phyloP scores from a whole-genome alignment of 2,888 invertebrate genomes.

The Celastrina argiolus region DNA sequence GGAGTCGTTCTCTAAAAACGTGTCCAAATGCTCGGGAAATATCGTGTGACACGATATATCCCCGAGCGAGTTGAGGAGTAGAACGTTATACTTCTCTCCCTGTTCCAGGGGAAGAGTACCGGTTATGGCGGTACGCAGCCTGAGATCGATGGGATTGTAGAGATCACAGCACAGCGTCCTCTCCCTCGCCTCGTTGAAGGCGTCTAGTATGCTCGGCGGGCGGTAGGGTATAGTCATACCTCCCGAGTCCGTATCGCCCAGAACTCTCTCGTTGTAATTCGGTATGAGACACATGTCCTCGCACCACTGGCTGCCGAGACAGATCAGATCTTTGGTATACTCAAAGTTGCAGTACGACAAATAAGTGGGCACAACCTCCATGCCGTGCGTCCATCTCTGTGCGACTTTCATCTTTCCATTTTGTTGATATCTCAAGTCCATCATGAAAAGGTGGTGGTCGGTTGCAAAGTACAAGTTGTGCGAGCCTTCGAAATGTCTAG shows the following conservation, averaged over 20 bases:
- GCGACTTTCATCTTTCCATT: conserved; percentile 47
- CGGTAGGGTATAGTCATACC: conserved; percentile 57
- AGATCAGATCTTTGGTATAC: conserved; percentile 53
- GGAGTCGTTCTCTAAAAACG: conserved; percentile 53
- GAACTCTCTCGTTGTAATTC: conserved; percentile 48
- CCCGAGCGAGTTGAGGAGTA: conserved; percentile 64
- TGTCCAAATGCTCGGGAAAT: conserved; percentile 51
- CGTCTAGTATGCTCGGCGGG: conserved; percentile 53
- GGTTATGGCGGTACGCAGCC: conserved; percentile 52
- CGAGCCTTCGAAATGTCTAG: conserved; percentile 47
- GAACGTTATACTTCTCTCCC: conserved; percentile 49
- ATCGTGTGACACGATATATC: conserved; percentile 58
- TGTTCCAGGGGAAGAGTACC: conserved; percentile 50
- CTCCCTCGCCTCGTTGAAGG: conserved; percentile 49
- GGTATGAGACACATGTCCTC: conserved; percentile 61
- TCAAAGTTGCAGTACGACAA: conserved; percentile 56
- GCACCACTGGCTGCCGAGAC: conserved; percentile 63
- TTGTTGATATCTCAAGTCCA: conserved; percentile 53
- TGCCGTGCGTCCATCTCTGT: conserved; percentile 78
- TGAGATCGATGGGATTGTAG: conserved; percentile 50
- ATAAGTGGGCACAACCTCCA: conserved; percentile 69
- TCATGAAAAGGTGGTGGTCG: conserved; percentile 57
- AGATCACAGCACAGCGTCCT: conserved; percentile 53
- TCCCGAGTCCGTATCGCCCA: conserved; percentile 39
- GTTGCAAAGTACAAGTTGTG: conserved; percentile 55